Conservation (phyloP, 2,797 vertebrate species). For the Pampus argenteus region DNA sequence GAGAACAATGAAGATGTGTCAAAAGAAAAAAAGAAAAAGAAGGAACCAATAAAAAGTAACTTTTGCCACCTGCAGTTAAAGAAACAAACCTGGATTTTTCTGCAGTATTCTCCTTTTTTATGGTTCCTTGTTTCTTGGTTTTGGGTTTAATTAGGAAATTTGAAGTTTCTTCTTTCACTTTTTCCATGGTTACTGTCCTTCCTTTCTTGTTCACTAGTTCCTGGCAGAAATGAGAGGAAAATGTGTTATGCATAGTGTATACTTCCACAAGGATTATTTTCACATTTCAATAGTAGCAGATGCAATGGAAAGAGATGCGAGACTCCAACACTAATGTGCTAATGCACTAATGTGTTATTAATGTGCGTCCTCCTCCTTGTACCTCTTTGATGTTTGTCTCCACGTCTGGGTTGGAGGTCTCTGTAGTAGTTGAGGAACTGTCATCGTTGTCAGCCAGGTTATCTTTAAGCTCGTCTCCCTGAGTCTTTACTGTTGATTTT, state of each 20-base stretch:
- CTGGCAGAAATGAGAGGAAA: conserved; percentile 75
- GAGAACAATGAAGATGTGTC: conserved; percentile 20
- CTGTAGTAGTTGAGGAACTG: conserved; percentile 98
- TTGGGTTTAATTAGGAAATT: conserved; percentile 89
- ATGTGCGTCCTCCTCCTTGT: neutral
- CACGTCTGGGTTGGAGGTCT: conserved; percentile 97
- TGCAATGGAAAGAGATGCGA: neutral
- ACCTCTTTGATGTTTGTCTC: conserved; percentile 94
- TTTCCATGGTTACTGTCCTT: conserved; percentile 84
- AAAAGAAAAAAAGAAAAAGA: neutral
- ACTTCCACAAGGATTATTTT: neutral
- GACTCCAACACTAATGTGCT: fast-evolving
- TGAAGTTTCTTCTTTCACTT: conserved; percentile 87
- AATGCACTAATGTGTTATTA: no score
- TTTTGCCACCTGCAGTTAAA: neutral
- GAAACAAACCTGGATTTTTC: conserved; percentile 91
- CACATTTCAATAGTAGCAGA: neutral
- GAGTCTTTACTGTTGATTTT: conserved; percentile 87
- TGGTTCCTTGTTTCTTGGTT: conserved; percentile 87
- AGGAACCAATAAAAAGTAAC: neutral
- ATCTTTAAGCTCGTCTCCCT: conserved; percentile 94
- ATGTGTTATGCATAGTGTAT: neutral
- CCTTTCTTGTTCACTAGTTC: conserved; percentile 95
- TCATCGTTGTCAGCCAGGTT: conserved; percentile 93
- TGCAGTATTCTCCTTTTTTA: conserved; percentile 90